These are phyloP conservation scores for Hymenochirus boettgeri DNA, from an alignment of 2,113 vertebrate species.

Conservation along the genomic window DNA sequence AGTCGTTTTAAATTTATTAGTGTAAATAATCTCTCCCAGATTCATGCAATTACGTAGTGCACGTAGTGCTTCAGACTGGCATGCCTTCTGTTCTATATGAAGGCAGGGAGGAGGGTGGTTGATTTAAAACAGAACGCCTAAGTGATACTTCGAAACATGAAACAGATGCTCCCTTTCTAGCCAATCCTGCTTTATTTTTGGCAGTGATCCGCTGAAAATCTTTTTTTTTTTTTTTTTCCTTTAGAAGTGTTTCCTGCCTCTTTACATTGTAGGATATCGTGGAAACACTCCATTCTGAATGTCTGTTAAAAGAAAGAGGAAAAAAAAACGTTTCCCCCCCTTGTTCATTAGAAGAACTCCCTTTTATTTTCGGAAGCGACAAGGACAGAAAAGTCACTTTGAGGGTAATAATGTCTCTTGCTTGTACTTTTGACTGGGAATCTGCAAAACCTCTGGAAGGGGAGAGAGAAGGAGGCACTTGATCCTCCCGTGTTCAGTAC, in stretches of 20 bases:
- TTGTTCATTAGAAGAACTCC: background rate
- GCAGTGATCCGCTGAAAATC: conserved; percentile 32
- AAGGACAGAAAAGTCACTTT: background rate
- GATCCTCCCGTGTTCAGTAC: too few relatives aligned
- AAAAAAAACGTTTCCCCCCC: too few relatives aligned
- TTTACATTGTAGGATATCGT: conserved; percentile 29
- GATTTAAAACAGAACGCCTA: conserved; percentile 44
- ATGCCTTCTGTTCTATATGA: conserved; percentile 42
- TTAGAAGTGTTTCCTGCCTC: conserved; percentile 38
- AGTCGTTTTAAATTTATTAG: conserved; percentile 49
- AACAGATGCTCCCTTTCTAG: conserved; percentile 53
- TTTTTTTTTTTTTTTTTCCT: conserved; percentile 36
- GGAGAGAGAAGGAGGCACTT: too few relatives aligned
- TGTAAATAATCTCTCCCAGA: conserved; percentile 52
- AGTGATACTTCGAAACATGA: conserved; percentile 45
- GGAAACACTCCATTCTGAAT: conserved; percentile 40
- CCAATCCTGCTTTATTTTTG: conserved; percentile 46
- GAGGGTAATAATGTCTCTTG: conserved; percentile 4
- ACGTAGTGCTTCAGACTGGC: conserved; percentile 44
- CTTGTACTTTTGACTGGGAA: too few relatives aligned
- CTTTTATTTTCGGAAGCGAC: background rate
- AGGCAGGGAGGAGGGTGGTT: conserved; percentile 24
- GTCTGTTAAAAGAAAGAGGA: background rate
- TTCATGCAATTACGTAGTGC: conserved; percentile 46
- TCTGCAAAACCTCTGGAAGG: too few relatives aligned